phyloP scores from a whole-genome alignment of 2,888 invertebrate genomes.

The Andrena hattorfiana region DNA sequence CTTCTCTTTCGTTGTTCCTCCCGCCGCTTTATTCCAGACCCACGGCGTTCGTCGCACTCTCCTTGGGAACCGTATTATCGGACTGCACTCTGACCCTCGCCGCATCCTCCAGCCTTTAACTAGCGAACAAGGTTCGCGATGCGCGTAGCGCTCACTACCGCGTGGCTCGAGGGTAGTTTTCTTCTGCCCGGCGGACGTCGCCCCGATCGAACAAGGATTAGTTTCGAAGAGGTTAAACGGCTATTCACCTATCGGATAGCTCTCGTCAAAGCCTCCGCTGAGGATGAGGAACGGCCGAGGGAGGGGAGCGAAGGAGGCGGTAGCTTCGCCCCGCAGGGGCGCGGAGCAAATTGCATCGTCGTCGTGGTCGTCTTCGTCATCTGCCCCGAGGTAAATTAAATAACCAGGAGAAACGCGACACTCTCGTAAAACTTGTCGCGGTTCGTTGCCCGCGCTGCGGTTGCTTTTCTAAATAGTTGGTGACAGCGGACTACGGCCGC shows the following conservation, averaged over 20 bases:
- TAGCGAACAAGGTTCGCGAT: background rate
- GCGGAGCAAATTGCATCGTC: slow-evolving; percentile 43
- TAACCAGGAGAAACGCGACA: slow-evolving; percentile 49
- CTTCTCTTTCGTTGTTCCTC: slow-evolving; percentile 34
- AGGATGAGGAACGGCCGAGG: slow-evolving; percentile 8
- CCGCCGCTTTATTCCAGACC: slow-evolving; percentile 29
- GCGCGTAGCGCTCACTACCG: background rate
- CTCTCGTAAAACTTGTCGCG: slow-evolving; percentile 51
- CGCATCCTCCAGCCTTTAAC: background rate
- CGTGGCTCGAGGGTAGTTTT: background rate
- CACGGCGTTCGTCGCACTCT: background rate
- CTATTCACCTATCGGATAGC: slow-evolving; percentile 2
- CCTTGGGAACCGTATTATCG: slow-evolving; percentile 31
- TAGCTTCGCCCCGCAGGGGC: slow-evolving; percentile 18
- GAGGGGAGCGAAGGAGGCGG: slow-evolving; percentile 20
- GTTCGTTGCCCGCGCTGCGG: slow-evolving; percentile 1
- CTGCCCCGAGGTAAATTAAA: slow-evolving; percentile 53
- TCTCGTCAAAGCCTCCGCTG: slow-evolving; percentile 10
- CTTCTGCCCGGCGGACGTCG: background rate
- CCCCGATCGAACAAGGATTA: slow-evolving; percentile 36
- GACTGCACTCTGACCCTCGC: slow-evolving; percentile 10
- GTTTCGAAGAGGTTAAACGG: slow-evolving; percentile 40
- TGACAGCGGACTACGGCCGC: slow-evolving; percentile 34
- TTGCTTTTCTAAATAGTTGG: slow-evolving; percentile 55
- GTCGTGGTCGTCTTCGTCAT: slow-evolving; percentile 29